Evolutionary conservation across 1,140 invertebrate species (phyloP).

Genomic region (Dreissena rostriformis): DNA sequence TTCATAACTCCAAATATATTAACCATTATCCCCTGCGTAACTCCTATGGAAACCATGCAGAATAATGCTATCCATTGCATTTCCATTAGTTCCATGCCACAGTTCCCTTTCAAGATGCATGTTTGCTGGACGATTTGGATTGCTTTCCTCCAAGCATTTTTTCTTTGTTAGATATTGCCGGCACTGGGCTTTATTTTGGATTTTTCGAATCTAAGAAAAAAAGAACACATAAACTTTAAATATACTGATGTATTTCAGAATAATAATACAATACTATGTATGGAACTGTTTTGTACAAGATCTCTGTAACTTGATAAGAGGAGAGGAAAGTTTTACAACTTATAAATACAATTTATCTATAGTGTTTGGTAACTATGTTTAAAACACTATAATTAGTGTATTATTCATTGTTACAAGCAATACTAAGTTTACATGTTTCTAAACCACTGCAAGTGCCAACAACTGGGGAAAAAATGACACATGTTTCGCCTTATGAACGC

Average conservation of each 20-base stretch:
- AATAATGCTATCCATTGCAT: conserved; percentile 62
- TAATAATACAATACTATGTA: too few species aligned
- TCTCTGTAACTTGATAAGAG: too few species aligned
- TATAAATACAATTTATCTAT: neutral
- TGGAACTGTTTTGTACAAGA: too few species aligned
- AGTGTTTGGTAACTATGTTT: neutral
- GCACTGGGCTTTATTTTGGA: conserved; percentile 64
- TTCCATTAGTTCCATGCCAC: conserved; percentile 63
- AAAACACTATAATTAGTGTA: neutral
- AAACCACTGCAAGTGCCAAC: neutral
- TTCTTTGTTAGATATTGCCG: conserved; percentile 67
- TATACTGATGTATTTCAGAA: neutral
- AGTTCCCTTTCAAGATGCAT: conserved; percentile 55
- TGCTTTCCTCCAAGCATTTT: conserved; percentile 47
- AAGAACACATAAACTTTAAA: conserved; percentile 6
- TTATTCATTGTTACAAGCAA: neutral
- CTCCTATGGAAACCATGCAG: conserved; percentile 68
- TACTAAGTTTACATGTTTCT: neutral
- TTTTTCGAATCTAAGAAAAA: conserved; percentile 59
- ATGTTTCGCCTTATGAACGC: neutral
- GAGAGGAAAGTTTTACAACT: neutral
- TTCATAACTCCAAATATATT: neutral
- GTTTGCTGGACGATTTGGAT: conserved; percentile 23
- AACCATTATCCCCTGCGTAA: conserved; percentile 68
- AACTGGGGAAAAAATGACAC: neutral